These are phyloP conservation scores for Turnix velox DNA, from an alignment of 2,113 vertebrate genomes.

Conservation along the genomic window DNA sequence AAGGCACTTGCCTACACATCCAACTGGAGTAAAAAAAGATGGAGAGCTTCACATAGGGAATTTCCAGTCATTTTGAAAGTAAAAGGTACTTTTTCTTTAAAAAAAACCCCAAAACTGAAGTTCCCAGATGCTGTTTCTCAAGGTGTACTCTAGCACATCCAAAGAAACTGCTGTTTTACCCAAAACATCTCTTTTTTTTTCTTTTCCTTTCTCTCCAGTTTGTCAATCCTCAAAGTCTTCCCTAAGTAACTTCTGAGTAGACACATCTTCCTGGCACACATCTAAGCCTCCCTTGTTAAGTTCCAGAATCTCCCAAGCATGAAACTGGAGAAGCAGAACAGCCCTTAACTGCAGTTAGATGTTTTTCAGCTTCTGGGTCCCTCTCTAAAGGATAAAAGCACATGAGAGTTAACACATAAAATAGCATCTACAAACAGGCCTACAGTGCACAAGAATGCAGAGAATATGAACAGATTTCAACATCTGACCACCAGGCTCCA, in stretches of 20 bases:
- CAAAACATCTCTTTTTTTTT: too few species aligned
- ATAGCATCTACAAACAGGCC: not conserved
- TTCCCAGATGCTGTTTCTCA: not conserved
- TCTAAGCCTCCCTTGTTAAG: not conserved
- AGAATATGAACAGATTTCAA: not conserved
- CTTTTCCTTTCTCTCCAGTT: not conserved
- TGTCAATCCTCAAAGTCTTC: not conserved
- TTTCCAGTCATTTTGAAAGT: slow-evolving; percentile 12
- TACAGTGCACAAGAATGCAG: not conserved
- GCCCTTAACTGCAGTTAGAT: not conserved
- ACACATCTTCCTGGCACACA: not conserved
- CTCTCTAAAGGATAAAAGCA: not conserved
- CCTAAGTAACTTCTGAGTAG: not conserved
- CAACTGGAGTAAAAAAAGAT: not conserved
- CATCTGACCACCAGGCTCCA: not conserved
- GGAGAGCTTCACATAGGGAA: not conserved
- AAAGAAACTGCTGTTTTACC: not conserved
- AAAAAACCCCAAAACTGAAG: not conserved
- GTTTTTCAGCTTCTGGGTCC: slow-evolving; percentile 7
- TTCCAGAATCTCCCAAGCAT: not conserved
- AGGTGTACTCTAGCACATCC: not conserved
- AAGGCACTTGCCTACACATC: not conserved
- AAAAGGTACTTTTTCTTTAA: not conserved
- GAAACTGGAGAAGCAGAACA: not conserved
- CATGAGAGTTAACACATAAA: not conserved